phyloP scores from a whole-genome alignment of 2,888 invertebrate genomes.

The Spicauda simplicius region DNA sequence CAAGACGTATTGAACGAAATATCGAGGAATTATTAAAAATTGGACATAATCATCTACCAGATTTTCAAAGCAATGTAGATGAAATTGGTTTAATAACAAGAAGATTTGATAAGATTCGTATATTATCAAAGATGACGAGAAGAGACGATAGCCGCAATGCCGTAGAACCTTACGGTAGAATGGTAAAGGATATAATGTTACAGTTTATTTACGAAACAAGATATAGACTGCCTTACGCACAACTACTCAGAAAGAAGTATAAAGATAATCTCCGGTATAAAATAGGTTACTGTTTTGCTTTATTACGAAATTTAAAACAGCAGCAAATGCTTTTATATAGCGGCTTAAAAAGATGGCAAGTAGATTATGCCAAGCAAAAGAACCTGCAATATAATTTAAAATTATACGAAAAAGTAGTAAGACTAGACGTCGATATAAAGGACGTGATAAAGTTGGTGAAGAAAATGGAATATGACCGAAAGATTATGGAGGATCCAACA shows the following conservation, averaged over 20 bases:
- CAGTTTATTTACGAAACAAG: constrained; percentile 57
- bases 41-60: constrained; percentile 37
- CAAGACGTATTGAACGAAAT: constrained; percentile 26
- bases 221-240: constrained; percentile 51
- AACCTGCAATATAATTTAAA: constrained; percentile 45
- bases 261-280: constrained; percentile 43
- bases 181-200: constrained; percentile 44
- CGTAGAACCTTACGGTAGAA: not conserved
- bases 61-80: constrained; percentile 43
- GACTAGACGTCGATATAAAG: constrained; percentile 50
- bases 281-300: constrained; percentile 53
- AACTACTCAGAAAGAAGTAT: constrained; percentile 54
- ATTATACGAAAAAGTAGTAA: constrained; percentile 51
- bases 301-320: constrained; percentile 48
- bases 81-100: constrained; percentile 46
- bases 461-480: constrained; percentile 12
- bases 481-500: not conserved
- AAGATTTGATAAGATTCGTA: constrained; percentile 45
- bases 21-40: constrained; percentile 38
- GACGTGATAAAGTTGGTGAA: constrained; percentile 44
- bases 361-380: not conserved
- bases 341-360: constrained; percentile 27
- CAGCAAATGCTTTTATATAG: constrained; percentile 49
- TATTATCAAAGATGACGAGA: constrained; percentile 1
- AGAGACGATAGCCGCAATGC: not conserved